Evolutionary conservation across 2,113 vertebrate species (phyloP).

Genomic region (Zingel zingel): DNA sequence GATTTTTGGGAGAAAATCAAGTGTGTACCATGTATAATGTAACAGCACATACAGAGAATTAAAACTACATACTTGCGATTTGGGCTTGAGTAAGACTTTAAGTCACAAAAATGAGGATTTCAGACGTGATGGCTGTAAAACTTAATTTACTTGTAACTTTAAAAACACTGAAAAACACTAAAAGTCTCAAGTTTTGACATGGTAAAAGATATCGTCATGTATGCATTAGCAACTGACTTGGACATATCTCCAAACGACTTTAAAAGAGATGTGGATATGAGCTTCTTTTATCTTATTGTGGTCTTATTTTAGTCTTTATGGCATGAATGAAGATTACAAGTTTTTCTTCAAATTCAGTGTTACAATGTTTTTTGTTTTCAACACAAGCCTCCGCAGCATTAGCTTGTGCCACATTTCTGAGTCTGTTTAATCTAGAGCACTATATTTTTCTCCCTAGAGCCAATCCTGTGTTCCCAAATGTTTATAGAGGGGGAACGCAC

Average conservation of each 20-base stretch:
- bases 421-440: conserved; percentile 35
- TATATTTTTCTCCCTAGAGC: conserved; percentile 37
- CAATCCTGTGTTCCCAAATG: conserved; percentile 41
- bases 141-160: neutral
- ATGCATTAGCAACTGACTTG: neutral
- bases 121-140: neutral
- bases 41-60: neutral
- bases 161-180: neutral
- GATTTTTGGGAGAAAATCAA: neutral
- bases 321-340: neutral
- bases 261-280: neutral
- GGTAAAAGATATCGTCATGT: neutral
- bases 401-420: conserved; percentile 45
- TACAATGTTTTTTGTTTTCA: conserved; percentile 10
- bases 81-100: neutral
- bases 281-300: neutral
- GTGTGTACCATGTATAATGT: neutral
- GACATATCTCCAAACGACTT: neutral
- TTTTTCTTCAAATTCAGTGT: neutral
- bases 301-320: neutral
- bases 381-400: conserved; percentile 37
- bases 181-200: neutral
- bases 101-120: neutral
- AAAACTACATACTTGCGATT: neutral
- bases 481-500: conserved; percentile 20